Evolutionary conservation across 2,113 vertebrate genomes (phyloP).

Genomic region (Bothrops jararaca): DNA sequence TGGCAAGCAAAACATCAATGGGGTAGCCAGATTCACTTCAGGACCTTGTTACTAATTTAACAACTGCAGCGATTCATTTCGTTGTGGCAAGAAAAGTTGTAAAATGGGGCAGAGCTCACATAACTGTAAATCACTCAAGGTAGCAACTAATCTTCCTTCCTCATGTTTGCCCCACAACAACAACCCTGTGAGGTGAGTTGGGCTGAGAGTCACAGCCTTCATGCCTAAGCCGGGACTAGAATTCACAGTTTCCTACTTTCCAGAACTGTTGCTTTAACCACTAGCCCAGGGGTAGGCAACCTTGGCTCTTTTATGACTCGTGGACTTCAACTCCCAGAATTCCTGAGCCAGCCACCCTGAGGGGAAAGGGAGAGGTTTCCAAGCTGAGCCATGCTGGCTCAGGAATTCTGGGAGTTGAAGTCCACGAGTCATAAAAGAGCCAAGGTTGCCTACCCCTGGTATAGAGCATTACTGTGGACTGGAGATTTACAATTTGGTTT

Average conservation of each 20-base stretch:
- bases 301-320: too few relatives aligned
- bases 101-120: background rate
- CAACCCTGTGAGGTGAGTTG: too few relatives aligned
- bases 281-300: too few relatives aligned
- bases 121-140: background rate
- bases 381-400: too few relatives aligned
- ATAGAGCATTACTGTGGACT: background rate
- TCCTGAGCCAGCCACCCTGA: too few relatives aligned
- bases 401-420: too few relatives aligned
- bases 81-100: background rate
- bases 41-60: background rate
- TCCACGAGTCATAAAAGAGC: too few relatives aligned
- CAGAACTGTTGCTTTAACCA: too few relatives aligned
- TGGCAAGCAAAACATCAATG: background rate
- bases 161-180: background rate
- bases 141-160: background rate
- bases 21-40: background rate
- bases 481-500: background rate
- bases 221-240: background rate
- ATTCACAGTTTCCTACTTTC: too few relatives aligned
- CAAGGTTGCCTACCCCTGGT: background rate
- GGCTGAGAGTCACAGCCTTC: too few relatives aligned
- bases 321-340: too few relatives aligned
- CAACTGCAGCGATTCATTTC: background rate
- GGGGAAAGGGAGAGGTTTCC: too few relatives aligned